Base-by-base conservation (phyloP, 2,797 vertebrate genomes). In the Sarcophilus harrisii region DNA sequence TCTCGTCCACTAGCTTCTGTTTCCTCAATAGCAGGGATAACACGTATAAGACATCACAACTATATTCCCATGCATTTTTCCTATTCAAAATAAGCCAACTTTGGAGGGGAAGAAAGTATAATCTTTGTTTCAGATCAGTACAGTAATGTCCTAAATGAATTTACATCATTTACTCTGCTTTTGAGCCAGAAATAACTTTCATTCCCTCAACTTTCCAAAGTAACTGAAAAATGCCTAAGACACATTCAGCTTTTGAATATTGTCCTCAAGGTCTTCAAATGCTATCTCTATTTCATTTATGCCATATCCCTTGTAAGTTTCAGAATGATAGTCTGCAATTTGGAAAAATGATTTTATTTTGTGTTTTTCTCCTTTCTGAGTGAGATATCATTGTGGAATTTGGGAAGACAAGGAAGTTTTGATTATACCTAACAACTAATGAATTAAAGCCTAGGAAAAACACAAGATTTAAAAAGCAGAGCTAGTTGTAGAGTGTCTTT, bases 221-320 rank as follows among this genome's bases (percentile, higher is more conserved):
- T 95, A n/a, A 27, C 91, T 90, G 92, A 89, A 91, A 94, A 92
- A 95, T 92, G 87, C 58, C n/a, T 81, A 1, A 94, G 58, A 91
- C 92, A 52, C 91, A 96, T 91, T 58, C 90, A 57, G 54, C 32
- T 92, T 62, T 94, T 94, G 93, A 94, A 94, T 93, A 97, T 95
- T 66, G 90, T 66, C 66, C 32, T 57, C 60, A 54, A 58, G 91
- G 95, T 96, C 92, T 95, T 94, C 30, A 93, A 0, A 91, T 52
- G 49, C 14, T 59, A 54, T 93, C 52, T 91, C 54, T 90, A 5
- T 9, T 81, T 45, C 91, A 91, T 52, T 92, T 57, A 90, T 90
- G 81, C 92, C 92, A 92, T 93, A 28, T 92, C 97, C 95, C 93
- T 28, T 59, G 28, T 96, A 57, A 94, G 32, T 57, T 91, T 96